A percentile compares a stretch with the other conserved stretches of the same genome.
Conservation (phyloP, 2,113 vertebrate genomes). For the Oreochromis spilurus region DNA sequence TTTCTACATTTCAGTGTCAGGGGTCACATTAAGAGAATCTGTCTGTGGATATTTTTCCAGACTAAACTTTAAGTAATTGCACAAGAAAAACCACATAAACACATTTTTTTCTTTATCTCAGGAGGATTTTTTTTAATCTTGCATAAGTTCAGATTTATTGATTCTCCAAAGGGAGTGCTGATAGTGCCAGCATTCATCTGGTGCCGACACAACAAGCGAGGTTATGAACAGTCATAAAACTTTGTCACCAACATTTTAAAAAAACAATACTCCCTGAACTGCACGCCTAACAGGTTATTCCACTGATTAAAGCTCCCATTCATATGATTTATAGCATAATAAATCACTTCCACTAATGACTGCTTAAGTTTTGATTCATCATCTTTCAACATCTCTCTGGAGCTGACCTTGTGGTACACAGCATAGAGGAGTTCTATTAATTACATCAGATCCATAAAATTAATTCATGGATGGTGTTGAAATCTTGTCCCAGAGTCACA, state of each 20-base stretch:
- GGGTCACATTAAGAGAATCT: background rate
- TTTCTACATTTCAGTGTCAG: background rate
- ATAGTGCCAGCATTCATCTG: background rate
- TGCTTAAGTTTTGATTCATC: background rate
- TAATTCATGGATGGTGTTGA: background rate
- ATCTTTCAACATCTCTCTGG: background rate
- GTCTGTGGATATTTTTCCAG: conserved; percentile 4
- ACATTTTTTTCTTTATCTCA: conserved; percentile 1
- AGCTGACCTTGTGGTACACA: background rate
- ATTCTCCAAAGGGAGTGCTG: background rate
- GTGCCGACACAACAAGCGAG: background rate
- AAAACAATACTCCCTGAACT: background rate
- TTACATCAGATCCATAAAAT: background rate
- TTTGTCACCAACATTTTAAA: background rate
- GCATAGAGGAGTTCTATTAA: background rate
- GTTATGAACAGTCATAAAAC: background rate
- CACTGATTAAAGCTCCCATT: background rate
- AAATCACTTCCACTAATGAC: background rate
- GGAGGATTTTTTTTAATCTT: background rate
- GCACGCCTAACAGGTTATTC: background rate
- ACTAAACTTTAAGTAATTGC: background rate
- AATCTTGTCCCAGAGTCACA: background rate
- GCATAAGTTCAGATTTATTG: background rate
- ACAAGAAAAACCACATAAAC: background rate
- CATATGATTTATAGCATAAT: background rate